phyloP scores from a whole-genome alignment of 2,113 vertebrate genomes.

The Glaucomys volans region DNA sequence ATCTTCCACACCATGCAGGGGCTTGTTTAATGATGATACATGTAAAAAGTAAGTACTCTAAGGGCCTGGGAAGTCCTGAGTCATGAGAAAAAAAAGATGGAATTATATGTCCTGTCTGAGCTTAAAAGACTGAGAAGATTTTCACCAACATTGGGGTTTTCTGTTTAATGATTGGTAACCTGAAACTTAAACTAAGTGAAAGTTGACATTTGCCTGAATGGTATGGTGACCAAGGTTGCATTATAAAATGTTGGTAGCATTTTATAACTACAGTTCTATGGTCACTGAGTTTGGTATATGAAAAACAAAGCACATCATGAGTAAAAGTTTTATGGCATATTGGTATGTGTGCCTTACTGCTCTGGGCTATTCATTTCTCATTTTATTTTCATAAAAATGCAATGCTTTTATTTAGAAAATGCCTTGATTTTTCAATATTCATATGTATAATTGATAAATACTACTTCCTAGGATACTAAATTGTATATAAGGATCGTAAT shows the following conservation, averaged over 20 bases:
- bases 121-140: constrained; percentile 18
- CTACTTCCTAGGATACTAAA: neutral
- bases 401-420: constrained; percentile 39
- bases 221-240: neutral
- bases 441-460: constrained; percentile 19
- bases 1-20: neutral
- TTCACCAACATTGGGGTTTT: constrained; percentile 4
- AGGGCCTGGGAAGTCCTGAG: neutral
- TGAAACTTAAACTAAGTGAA: constrained; percentile 18
- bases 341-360: neutral
- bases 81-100: neutral
- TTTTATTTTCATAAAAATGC: neutral
- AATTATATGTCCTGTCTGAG: neutral
- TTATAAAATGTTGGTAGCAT: neutral
- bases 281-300: neutral
- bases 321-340: constrained; percentile 6
- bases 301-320: neutral
- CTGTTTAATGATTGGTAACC: neutral
- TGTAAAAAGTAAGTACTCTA: neutral
- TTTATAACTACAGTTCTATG: neutral
- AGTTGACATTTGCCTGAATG: neutral
- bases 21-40: neutral
- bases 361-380: neutral
- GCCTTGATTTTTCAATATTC: neutral
- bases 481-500: neutral